Conservation (phyloP, 2,113 vertebrate genomes). For the Polypterus bichir region DNA sequence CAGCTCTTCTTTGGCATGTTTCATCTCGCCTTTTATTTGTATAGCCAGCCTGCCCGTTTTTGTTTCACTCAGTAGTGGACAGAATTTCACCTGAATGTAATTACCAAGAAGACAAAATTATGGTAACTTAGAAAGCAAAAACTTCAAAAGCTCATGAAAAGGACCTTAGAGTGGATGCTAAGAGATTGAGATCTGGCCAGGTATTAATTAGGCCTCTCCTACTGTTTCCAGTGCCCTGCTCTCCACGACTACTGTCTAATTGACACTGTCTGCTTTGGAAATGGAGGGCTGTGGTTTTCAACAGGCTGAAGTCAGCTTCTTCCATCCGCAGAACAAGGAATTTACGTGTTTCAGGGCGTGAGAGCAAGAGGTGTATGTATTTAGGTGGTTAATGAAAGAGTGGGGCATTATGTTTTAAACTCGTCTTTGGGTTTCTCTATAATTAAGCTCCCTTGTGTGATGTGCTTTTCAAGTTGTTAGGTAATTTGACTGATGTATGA, state of each 20-base stretch:
- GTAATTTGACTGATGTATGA: too few species aligned
- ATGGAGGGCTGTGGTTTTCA: conserved; percentile 5
- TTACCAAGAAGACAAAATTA: conserved; percentile 2
- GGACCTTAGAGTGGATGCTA: conserved; percentile 15
- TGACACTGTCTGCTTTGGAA: conserved; percentile 27
- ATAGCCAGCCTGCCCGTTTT: neutral
- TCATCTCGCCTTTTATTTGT: too few species aligned
- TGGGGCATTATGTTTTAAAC: conserved; percentile 21
- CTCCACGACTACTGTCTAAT: conserved; percentile 26
- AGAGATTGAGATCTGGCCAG: conserved; percentile 20
- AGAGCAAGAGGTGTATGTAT: conserved; percentile 28
- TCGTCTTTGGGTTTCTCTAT: conserved; percentile 21
- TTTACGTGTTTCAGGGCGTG: conserved; percentile 36
- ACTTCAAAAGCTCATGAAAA: conserved; percentile 11
- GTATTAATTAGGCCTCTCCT: conserved; percentile 28
- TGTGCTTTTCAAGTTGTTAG: neutral
- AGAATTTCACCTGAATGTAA: conserved; percentile 6
- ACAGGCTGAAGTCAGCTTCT: conserved; percentile 22
- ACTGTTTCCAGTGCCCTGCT: conserved; percentile 23
- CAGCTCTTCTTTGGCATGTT: too few species aligned
- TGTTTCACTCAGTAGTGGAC: neutral
- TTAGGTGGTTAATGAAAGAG: conserved; percentile 33
- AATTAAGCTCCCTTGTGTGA: conserved; percentile 15
- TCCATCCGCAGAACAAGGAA: conserved; percentile 30
- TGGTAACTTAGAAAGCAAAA: conserved; percentile 5